These are phyloP conservation scores for Heterohyrax brucei DNA, from an alignment of 2,797 vertebrate species.

Conservation along the genomic window DNA sequence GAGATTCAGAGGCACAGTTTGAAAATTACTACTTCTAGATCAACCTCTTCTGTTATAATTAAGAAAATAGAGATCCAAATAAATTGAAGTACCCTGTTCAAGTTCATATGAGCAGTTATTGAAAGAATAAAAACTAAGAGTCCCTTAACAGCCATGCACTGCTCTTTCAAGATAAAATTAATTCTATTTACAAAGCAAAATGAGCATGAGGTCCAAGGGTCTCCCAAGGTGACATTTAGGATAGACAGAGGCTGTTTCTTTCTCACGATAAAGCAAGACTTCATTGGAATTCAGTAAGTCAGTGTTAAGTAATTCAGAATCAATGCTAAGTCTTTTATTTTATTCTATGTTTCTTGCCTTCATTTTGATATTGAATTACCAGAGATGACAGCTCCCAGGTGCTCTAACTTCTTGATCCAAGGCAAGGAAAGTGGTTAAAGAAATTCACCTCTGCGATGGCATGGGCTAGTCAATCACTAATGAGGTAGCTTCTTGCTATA, in stretches of 20 bases:
- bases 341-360: constrained; percentile 76
- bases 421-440: constrained; percentile 20
- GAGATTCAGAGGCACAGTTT: background rate
- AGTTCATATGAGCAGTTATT: constrained; percentile 49
- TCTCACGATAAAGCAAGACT: constrained; percentile 72
- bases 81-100: constrained; percentile 43
- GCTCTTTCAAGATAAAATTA: constrained; percentile 81
- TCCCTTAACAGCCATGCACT: constrained; percentile 75
- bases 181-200: constrained; percentile 84
- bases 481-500: background rate
- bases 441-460: background rate
- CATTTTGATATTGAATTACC: constrained; percentile 77
- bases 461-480: background rate
- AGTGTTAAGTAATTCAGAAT: constrained; percentile 81
- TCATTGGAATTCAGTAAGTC: constrained; percentile 77
- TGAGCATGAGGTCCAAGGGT: constrained; percentile 75
- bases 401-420: constrained; percentile 60
- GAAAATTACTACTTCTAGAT: background rate
- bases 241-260: constrained; percentile 64
- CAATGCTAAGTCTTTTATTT: constrained; percentile 81
- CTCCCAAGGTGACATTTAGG: constrained; percentile 78
- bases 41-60: constrained; percentile 52
- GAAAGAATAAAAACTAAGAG: constrained; percentile 73
- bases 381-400: constrained; percentile 75
- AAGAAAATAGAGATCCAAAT: constrained; percentile 52